phyloP scores from a whole-genome alignment of 1,140 invertebrate species.

The Amphibalanus amphitrite region DNA sequence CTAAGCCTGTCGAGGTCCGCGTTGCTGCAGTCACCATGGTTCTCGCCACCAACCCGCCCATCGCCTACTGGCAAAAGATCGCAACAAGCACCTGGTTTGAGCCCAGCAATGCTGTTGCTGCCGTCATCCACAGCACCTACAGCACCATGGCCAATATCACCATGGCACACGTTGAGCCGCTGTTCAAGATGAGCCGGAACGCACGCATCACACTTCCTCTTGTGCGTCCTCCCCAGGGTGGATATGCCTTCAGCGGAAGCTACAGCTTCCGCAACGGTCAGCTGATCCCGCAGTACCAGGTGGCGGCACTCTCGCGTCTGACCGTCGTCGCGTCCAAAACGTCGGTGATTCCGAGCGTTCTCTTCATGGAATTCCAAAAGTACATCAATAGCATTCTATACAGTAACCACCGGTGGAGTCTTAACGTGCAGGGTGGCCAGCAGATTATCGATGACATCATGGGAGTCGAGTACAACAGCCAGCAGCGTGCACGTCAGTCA shows the following conservation, averaged over 20 bases:
- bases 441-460: neutral
- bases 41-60: conserved; percentile 11
- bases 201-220: neutral
- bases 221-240: neutral
- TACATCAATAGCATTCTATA: neutral
- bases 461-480: neutral
- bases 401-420: neutral
- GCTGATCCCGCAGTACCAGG: neutral
- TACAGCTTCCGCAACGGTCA: neutral
- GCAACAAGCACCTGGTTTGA: conserved; percentile 17
- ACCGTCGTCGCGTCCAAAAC: neutral
- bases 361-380: neutral
- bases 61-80: conserved; percentile 11
- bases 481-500: neutral
- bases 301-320: neutral
- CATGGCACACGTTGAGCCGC: neutral
- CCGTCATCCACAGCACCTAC: conserved; percentile 14
- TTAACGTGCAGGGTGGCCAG: neutral
- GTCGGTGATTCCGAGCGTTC: neutral
- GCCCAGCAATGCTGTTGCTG: conserved; percentile 10
- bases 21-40: conserved; percentile 16
- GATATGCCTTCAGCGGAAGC: neutral
- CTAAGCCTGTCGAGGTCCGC: conserved; percentile 9
- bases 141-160: conserved; percentile 9
- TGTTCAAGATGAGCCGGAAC: neutral